A percentile compares a stretch with the other conserved stretches of the same genome.
phyloP scores from a whole-genome alignment of 1,140 invertebrate genomes.

The Cydia strobilella region DNA sequence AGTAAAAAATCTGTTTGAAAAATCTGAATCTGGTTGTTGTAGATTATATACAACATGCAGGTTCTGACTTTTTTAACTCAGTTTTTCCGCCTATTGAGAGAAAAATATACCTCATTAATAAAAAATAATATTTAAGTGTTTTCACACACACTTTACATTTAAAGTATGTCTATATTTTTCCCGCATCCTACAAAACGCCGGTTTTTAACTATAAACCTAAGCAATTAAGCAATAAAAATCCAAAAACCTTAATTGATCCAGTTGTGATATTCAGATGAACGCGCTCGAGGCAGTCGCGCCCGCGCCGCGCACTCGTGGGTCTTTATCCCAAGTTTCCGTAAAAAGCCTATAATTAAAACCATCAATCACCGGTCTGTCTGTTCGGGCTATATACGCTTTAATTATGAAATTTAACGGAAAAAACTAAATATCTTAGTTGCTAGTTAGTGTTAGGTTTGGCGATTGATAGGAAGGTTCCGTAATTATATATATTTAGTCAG shows the following conservation, averaged over 20 bases:
- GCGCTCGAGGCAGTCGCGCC: not conserved
- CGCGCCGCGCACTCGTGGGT: not conserved
- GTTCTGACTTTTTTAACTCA: too few relatives aligned
- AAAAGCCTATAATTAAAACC: constrained; percentile 36
- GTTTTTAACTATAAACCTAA: not conserved
- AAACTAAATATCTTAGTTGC: not conserved
- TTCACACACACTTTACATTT: too few relatives aligned
- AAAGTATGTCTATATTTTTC: too few relatives aligned
- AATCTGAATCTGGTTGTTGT: too few relatives aligned
- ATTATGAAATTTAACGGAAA: constrained; percentile 31
- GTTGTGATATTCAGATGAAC: not conserved
- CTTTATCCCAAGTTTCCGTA: constrained; percentile 28
- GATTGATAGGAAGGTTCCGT: not conserved
- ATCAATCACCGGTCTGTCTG: constrained; percentile 33
- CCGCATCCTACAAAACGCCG: not conserved
- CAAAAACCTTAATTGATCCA: constrained; percentile 14
- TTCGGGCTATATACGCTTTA: constrained; percentile 23
- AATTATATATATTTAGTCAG: too few relatives aligned
- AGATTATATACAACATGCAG: too few relatives aligned
- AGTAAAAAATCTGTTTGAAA: too few relatives aligned
- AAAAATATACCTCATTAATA: too few relatives aligned
- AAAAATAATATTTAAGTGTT: too few relatives aligned
- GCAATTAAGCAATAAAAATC: constrained; percentile 6
- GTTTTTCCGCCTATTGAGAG: too few relatives aligned
- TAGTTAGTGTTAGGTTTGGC: not conserved